These are phyloP conservation scores for Acanthosoma haemorrhoidale DNA, from an alignment of 2,888 invertebrate species.

Conservation along the genomic window DNA sequence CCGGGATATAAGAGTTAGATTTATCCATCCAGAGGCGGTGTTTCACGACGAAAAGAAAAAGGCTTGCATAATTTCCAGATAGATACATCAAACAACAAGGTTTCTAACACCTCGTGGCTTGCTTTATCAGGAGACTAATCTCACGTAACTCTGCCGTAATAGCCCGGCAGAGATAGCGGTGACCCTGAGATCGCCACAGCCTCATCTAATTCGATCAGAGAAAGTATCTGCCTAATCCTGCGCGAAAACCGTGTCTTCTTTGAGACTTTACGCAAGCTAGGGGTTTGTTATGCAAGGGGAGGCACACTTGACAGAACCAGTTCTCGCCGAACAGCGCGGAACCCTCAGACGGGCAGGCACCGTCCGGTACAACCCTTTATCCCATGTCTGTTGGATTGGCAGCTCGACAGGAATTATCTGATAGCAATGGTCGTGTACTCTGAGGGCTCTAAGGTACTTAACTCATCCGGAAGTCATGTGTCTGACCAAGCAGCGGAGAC, in stretches of 20 bases:
- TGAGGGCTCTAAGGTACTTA: no score
- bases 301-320: slow-evolving; percentile 4
- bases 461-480: no score
- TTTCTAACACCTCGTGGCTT: neutral
- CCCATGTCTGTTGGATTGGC: neutral
- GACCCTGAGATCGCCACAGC: neutral
- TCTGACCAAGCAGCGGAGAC: no score
- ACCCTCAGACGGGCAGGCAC: neutral
- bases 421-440: neutral
- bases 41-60: neutral
- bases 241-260: neutral
- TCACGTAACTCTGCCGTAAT: neutral
- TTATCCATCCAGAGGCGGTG: neutral
- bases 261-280: neutral
- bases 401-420: neutral
- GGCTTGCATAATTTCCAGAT: neutral
- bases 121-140: neutral
- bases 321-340: neutral
- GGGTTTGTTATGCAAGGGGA: neutral
- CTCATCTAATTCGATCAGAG: neutral
- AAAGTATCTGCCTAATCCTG: neutral
- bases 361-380: neutral
- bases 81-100: neutral
- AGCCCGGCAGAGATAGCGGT: neutral
- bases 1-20: no score